A percentile compares a stretch with the other conserved stretches of the same genome.
These are phyloP conservation scores for Pteropus rufus DNA, from an alignment of 2,797 vertebrate genomes.

Conservation along the genomic window DNA sequence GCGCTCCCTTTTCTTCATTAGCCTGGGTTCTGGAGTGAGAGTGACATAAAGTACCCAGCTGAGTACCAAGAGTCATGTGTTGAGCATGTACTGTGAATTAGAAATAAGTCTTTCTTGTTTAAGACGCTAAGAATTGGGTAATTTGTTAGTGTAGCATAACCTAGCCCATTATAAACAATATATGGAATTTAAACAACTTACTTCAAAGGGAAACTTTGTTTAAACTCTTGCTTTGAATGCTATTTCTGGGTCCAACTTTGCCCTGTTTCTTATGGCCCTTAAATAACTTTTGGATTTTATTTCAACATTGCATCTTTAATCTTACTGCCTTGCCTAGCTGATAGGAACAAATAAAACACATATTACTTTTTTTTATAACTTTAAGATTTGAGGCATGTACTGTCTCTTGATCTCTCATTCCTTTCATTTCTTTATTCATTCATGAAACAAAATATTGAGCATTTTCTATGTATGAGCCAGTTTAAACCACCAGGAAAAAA, in stretches of 20 bases:
- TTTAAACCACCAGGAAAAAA: neutral
- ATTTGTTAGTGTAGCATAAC: neutral
- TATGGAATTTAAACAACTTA: neutral
- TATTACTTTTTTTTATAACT: neutral
- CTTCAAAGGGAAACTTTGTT: neutral
- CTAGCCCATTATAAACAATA: neutral
- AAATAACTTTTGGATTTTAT: neutral
- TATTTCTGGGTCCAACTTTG: neutral
- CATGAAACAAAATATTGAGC: neutral
- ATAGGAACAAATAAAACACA: neutral
- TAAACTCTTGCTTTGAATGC: neutral
- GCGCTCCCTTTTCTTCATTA: neutral
- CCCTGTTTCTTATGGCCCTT: neutral
- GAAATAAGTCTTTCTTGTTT: conserved; percentile 8
- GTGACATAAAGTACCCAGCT: neutral
- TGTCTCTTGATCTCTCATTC: neutral
- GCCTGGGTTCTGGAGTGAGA: neutral
- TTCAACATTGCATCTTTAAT: neutral
- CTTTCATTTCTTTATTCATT: neutral
- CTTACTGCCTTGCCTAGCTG: neutral
- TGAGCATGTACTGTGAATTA: neutral
- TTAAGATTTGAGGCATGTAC: neutral
- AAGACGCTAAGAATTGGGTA: neutral
- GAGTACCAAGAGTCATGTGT: neutral
- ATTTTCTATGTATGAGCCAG: neutral